Conservation (phyloP, 2,797 vertebrate species). For the Aplochiton taeniatus region DNA sequence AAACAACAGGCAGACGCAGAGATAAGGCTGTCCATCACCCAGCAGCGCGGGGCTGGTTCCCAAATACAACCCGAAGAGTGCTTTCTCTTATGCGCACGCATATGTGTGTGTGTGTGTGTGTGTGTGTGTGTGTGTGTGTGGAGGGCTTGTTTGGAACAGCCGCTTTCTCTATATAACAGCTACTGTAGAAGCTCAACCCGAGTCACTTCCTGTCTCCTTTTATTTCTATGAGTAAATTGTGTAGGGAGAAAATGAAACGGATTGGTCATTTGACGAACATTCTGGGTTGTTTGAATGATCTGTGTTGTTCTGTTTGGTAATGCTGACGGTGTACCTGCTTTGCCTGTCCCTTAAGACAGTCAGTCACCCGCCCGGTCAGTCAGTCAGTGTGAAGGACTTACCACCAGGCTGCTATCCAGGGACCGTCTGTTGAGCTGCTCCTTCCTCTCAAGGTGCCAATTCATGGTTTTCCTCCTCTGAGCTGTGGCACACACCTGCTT, state of each 20-base stretch:
- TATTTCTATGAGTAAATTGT: too few relatives aligned
- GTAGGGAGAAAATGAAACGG: too few relatives aligned
- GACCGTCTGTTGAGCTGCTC: slow-evolving; percentile 81
- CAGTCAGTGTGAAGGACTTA: slow-evolving; percentile 60
- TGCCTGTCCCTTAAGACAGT: too few relatives aligned
- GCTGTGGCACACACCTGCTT: slow-evolving; percentile 66
- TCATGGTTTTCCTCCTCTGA: slow-evolving; percentile 72
- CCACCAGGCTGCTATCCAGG: slow-evolving; percentile 81
- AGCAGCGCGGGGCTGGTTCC: slow-evolving; percentile 17
- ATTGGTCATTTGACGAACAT: too few relatives aligned
- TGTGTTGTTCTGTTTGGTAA: too few relatives aligned
- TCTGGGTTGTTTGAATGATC: too few relatives aligned
- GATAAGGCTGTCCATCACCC: slow-evolving; percentile 61
- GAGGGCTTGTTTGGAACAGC: too few relatives aligned
- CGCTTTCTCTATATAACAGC: too few relatives aligned
- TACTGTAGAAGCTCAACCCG: too few relatives aligned
- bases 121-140: slow-evolving; percentile 10
- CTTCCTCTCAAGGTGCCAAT: slow-evolving; percentile 76
- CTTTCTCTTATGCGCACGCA: slow-evolving; percentile 28
- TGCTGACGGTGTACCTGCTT: too few relatives aligned
- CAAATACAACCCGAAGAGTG: slow-evolving; percentile 20
- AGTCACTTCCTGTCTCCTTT: too few relatives aligned
- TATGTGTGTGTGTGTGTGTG: slow-evolving; percentile 10
- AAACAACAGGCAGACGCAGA: slow-evolving; percentile 12
- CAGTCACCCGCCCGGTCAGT: background rate